Percentiles rank a stretch among this genome's conserved stretches.
phyloP scores from a whole-genome alignment of 1,140 invertebrate species.

The Sarcophaga peregrina region DNA sequence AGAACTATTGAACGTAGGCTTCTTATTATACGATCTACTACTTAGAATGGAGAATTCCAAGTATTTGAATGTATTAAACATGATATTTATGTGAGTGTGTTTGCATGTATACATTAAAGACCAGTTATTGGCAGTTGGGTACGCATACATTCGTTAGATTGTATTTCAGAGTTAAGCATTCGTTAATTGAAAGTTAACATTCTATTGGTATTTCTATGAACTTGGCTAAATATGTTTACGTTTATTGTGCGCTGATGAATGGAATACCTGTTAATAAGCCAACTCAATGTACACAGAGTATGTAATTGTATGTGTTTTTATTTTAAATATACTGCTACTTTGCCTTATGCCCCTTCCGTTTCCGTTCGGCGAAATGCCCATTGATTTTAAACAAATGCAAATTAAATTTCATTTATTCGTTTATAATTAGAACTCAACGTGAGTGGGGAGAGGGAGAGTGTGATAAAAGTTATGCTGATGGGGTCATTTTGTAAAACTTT shows the following conservation, averaged over 20 bases:
- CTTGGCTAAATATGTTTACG: too few relatives aligned
- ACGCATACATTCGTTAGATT: too few relatives aligned
- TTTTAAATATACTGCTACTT: neutral
- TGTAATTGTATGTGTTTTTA: too few relatives aligned
- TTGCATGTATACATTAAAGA: neutral
- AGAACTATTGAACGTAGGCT: too few relatives aligned
- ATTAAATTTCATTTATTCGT: conserved; percentile 10
- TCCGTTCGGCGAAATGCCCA: neutral
- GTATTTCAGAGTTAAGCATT: neutral
- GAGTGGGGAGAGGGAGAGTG: neutral
- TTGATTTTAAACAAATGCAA: neutral
- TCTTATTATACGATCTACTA: too few relatives aligned
- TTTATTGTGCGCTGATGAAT: too few relatives aligned
- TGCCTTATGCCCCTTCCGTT: too few relatives aligned
- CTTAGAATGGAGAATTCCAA: too few relatives aligned
- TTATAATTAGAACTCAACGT: neutral
- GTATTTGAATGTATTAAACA: too few relatives aligned
- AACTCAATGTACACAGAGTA: neutral
- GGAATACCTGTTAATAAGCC: neutral
- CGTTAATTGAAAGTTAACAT: neutral
- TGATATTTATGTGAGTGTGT: neutral
- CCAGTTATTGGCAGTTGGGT: too few relatives aligned
- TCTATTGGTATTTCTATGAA: too few relatives aligned
- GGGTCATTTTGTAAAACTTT: neutral
- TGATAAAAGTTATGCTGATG: neutral